phyloP scores from a whole-genome alignment of 1,140 invertebrate genomes.

The Pogonus chalceus region DNA sequence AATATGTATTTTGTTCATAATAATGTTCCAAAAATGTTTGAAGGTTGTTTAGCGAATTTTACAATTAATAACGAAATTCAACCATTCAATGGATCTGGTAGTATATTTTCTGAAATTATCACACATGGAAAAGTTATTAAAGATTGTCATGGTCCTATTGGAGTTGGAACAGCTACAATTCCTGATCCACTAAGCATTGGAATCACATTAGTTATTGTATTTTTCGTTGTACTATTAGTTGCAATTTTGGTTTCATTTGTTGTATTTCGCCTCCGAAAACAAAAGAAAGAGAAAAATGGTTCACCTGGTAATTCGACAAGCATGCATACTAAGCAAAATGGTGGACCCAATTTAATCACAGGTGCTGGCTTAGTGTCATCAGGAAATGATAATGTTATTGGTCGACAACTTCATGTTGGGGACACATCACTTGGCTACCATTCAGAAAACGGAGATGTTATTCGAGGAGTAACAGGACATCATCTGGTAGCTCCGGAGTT shows the following conservation, averaged over 20 bases:
- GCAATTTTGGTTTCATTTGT: conserved; percentile 83
- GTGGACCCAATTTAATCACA: conserved; percentile 40
- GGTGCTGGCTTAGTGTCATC: conserved; percentile 44
- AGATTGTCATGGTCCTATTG: conserved; percentile 60
- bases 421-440: conserved; percentile 51
- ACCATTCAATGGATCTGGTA: conserved; percentile 77
- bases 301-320: conserved; percentile 44
- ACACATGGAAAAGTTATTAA: conserved; percentile 56
- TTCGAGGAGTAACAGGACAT: conserved; percentile 51
- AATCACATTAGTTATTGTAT: conserved; percentile 85
- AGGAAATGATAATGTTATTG: conserved; percentile 44
- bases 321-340: conserved; percentile 54
- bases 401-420: conserved; percentile 42
- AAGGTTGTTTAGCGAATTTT: conserved; percentile 84
- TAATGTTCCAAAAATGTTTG: conserved; percentile 50
- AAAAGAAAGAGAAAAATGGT: conserved; percentile 70
- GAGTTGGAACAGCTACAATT: conserved; percentile 60
- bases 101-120: conserved; percentile 59
- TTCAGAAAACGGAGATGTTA: conserved; percentile 54
- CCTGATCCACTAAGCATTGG: conserved; percentile 83
- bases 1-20: conserved; percentile 45
- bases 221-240: conserved; percentile 81
- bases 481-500: conserved; percentile 69
- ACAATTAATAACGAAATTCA: conserved; percentile 81
- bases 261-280: conserved; percentile 74